These are phyloP conservation scores for Amblyopsis rosae DNA, from an alignment of 2,113 vertebrate species.

Conservation along the genomic window DNA sequence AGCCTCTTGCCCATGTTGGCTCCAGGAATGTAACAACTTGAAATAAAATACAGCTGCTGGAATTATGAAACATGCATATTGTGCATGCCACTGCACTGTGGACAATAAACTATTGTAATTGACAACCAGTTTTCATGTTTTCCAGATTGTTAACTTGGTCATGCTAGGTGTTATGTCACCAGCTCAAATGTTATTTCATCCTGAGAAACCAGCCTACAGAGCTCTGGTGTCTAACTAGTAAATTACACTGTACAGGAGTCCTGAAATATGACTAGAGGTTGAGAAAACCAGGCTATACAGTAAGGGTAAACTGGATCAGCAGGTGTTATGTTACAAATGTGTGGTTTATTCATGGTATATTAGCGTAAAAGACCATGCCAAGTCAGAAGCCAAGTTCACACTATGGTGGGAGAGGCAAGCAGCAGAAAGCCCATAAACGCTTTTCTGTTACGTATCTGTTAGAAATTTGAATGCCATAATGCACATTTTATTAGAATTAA, in stretches of 20 bases:
- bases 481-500: no score
- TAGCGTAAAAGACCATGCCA: conserved; percentile 22
- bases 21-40: background rate
- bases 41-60: background rate
- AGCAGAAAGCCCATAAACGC: no score
- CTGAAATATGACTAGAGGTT: conserved; percentile 45
- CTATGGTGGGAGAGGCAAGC: background rate
- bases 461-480: no score
- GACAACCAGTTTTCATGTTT: background rate
- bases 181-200: background rate
- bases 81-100: background rate
- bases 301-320: conserved; percentile 42
- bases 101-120: background rate
- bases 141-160: background rate
- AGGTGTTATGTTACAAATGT: conserved; percentile 56
- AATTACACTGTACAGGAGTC: conserved; percentile 32
- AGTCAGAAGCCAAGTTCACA: background rate
- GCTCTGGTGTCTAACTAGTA: conserved; percentile 27
- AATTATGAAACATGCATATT: background rate
- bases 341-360: conserved; percentile 57
- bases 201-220: background rate
- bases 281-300: conserved; percentile 24
- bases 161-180: background rate
- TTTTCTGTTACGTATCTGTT: no score
- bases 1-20: background rate